phyloP scores from a whole-genome alignment of 2,113 vertebrate genomes.

The Perccottus glenii region DNA sequence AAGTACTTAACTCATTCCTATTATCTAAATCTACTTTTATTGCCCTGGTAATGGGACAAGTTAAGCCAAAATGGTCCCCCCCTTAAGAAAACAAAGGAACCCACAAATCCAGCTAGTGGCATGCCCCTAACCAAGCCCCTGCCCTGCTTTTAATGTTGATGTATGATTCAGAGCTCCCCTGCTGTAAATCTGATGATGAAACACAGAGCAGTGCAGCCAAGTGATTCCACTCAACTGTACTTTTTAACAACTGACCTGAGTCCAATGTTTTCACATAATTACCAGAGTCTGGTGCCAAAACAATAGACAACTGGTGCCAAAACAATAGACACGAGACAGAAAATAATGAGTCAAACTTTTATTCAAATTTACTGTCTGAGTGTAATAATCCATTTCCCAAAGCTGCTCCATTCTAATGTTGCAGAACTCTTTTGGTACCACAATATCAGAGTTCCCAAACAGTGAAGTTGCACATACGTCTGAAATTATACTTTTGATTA shows the following conservation, averaged over 20 bases:
- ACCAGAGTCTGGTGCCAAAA: constrained; percentile 30
- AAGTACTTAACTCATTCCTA: constrained; percentile 47
- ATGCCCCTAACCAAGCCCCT: constrained; percentile 22
- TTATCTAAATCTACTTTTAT: constrained; percentile 57
- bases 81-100: constrained; percentile 35
- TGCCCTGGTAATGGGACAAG: constrained; percentile 27
- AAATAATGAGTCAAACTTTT: constrained; percentile 24
- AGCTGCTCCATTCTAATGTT: constrained; percentile 15
- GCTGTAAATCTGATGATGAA: constrained; percentile 56
- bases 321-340: constrained; percentile 3
- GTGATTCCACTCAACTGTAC: constrained; percentile 49
- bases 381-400: constrained; percentile 46
- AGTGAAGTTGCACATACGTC: too few species aligned
- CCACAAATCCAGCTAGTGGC: constrained; percentile 30
- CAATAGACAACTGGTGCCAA: constrained; percentile 8
- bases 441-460: too few species aligned
- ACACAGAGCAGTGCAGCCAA: constrained; percentile 34
- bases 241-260: constrained; percentile 46
- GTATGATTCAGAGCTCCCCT: constrained; percentile 49
- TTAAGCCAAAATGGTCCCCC: constrained; percentile 9
- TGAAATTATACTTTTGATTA: too few species aligned
- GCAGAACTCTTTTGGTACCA: constrained; percentile 9
- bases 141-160: constrained; percentile 19
- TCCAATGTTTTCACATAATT: constrained; percentile 54
- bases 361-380: constrained; percentile 43